These are phyloP conservation scores for Xestia rhomboidea DNA, from an alignment of 2,888 invertebrate genomes.

Conservation along the genomic window DNA sequence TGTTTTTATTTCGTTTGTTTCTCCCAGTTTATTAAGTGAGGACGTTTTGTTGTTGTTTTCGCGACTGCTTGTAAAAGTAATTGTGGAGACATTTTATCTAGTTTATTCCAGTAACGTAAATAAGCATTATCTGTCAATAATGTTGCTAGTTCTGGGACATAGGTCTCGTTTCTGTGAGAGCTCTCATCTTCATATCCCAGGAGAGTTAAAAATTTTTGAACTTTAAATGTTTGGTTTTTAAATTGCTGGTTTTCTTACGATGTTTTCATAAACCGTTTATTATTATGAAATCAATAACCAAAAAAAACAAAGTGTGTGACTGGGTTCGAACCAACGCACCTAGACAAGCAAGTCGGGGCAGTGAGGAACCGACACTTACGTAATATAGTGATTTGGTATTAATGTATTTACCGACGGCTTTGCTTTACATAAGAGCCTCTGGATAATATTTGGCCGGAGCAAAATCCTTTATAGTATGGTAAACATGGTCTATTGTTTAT, in stretches of 20 bases:
- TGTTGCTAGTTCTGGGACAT: background rate
- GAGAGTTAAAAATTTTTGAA: background rate
- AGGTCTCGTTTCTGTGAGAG: background rate
- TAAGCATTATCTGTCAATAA: background rate
- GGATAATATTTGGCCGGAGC: background rate
- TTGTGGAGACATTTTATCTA: background rate
- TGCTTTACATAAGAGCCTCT: background rate
- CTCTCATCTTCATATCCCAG: background rate
- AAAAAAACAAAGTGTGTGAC: background rate
- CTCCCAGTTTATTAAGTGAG: slow-evolving; percentile 32
- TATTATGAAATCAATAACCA: background rate
- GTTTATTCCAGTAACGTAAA: background rate
- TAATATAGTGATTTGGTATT: background rate
- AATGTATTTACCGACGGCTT: background rate
- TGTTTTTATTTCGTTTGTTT: slow-evolving; percentile 36
- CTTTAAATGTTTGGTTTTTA: background rate
- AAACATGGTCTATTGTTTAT: slow-evolving; percentile 12
- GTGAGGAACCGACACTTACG: background rate
- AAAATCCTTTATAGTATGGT: background rate
- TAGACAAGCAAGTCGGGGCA: background rate
- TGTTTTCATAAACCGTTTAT: background rate
- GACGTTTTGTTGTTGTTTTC: slow-evolving; percentile 1
- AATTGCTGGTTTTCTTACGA: background rate
- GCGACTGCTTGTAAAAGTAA: background rate
- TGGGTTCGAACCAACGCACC: background rate